Evolutionary conservation across 2,888 invertebrate species (phyloP), one percentile per base, ranked within the genome.

Genomic region (Leucania comma): DNA sequence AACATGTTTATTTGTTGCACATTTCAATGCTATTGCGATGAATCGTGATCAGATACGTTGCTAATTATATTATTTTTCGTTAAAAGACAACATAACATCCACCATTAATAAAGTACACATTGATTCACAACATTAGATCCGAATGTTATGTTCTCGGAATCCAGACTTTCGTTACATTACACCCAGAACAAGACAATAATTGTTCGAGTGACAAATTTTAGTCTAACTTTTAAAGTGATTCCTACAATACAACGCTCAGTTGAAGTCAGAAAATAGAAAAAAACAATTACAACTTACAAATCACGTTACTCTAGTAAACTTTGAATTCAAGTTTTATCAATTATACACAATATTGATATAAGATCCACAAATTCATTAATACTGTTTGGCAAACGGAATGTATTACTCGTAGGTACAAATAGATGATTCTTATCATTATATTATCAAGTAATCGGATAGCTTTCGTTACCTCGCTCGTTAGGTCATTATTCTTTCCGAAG

Each of bases 351-450:
- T 58, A 73, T 57, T 68, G 54, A 78, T 72, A 71, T 66, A 68
- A 72, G 58, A 72, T 70, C 60, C 68, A 79, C 63, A 67, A 63
- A 77, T 82, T 76, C 59, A 72, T 77, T 84, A 84, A 83, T 84
- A 83, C 83, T 84, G 83, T 63, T 84, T 84, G 82, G 85, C 77
- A 75, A 82, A 74, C 38, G 65, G 82, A 73, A 71, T 71, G 68
- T 68, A 60, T 65, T 57, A n/a, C n/a, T n/a, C n/a, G n/a, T n/a
- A 56, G 56, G 57, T 82, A 74, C 62, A 75, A 56, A 68, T 71
- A 63, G 51, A 72, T 32, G 24, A 60, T 70, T 48, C 58, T 63
- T 73, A 73, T 73, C 10, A 70, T 63, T 62, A 60, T 72, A 61
- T 46, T 54, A 58, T 57, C 9, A 62, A 74, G 70, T 72, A 67